A percentile compares a stretch with the other conserved stretches of the same genome.
These are phyloP conservation scores for Entomyzon cyanotis DNA, from an alignment of 2,113 vertebrate species.

Conservation along the genomic window DNA sequence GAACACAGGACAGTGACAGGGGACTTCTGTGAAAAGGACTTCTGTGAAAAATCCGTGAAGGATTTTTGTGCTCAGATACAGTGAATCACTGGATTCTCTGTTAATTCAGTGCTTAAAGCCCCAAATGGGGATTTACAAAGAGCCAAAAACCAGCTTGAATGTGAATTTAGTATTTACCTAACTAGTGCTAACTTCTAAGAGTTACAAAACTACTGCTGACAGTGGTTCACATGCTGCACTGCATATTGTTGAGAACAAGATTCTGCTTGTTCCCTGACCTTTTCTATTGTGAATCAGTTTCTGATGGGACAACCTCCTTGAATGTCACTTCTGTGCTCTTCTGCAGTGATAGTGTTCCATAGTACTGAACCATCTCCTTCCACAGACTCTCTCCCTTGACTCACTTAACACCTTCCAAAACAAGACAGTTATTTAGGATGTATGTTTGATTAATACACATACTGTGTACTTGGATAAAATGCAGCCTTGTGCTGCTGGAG, in stretches of 20 bases:
- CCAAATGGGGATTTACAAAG: not conserved
- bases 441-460: not conserved
- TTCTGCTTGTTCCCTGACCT: not conserved
- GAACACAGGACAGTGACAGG: not conserved
- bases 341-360: not conserved
- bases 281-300: not conserved
- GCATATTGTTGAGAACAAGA: not conserved
- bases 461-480: not conserved
- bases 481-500: not conserved
- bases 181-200: not conserved
- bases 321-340: not conserved
- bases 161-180: not conserved
- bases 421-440: not conserved
- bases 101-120: not conserved
- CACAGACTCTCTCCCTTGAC: not conserved
- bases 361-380: not conserved
- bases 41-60: fast-evolving
- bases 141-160: not conserved
- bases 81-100: not conserved
- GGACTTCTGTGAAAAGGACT: not conserved
- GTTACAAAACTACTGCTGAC: not conserved
- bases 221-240: not conserved
- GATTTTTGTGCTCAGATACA: not conserved
- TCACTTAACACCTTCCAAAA: not conserved
- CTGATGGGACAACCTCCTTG: not conserved